Percentiles rank a stretch among this genome's conserved stretches.
Evolutionary conservation across 1,140 invertebrate species (phyloP).

Genomic region (Aphelinus atriplicis): DNA sequence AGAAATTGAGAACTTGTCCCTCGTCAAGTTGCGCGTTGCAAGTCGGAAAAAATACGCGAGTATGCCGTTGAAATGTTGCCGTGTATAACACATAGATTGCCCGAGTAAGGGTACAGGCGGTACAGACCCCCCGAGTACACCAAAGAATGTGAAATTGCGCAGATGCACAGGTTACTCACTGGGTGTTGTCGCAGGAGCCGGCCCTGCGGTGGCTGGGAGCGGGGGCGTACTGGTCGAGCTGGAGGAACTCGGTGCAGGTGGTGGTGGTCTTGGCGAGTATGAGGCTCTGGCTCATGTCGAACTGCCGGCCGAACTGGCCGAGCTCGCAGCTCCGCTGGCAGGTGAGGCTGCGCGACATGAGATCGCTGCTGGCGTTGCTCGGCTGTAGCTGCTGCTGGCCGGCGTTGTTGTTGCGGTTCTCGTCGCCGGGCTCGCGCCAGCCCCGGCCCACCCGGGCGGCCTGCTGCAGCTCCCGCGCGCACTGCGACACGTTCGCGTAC

Average conservation of each 20-base stretch:
- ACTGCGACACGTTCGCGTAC: background rate
- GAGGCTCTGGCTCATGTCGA: slow-evolving; percentile 63
- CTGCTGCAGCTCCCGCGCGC: slow-evolving; percentile 19
- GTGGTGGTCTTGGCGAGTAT: slow-evolving; percentile 62
- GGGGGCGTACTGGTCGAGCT: slow-evolving; percentile 58
- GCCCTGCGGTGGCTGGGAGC: slow-evolving; percentile 51
- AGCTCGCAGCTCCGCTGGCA: slow-evolving; percentile 53
- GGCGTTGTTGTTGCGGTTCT: slow-evolving; percentile 37
- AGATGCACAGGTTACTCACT: slow-evolving; percentile 13
- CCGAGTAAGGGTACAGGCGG: no score
- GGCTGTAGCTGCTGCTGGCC: background rate
- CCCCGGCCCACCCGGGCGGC: background rate
- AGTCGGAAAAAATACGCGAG: background rate
- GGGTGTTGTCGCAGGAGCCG: slow-evolving; percentile 32
- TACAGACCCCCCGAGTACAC: no score
- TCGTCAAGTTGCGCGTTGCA: background rate
- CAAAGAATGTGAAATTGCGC: no score
- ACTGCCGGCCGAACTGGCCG: slow-evolving; percentile 52
- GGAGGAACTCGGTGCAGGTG: slow-evolving; percentile 58
- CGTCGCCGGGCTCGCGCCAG: slow-evolving; percentile 40
- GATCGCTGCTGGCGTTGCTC: background rate
- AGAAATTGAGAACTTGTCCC: no score
- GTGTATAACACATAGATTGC: no score
- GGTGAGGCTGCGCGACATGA: slow-evolving; percentile 58
- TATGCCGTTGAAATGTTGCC: no score